Evolutionary conservation across 1,140 invertebrate species (phyloP), one percentile per base, ranked within the genome.

Genomic region (Cydia splendana): DNA sequence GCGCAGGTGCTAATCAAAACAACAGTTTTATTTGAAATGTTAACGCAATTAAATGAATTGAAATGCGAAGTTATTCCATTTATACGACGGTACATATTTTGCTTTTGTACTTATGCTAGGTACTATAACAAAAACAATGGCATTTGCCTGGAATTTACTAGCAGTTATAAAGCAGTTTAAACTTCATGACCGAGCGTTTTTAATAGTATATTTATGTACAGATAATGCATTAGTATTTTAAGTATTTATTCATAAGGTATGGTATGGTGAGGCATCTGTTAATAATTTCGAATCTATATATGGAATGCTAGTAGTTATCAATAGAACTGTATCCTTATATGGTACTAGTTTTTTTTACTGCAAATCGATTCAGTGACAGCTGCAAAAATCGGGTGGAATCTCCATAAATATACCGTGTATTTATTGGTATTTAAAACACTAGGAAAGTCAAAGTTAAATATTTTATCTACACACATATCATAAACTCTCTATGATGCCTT

Each of bases 1-100:
- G 28, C 13, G 67, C 67, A 71, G 67, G 67, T 71, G 67, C 1
- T 71, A 38, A 38, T 71, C 30, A 71, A 38, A 34, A 38, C 15
- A 69, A 34, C 34, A 34, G 34, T 71, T 71, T 12, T 12, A 7
- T 62, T 62, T 62, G 57, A 62, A 62, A 62, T 62, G 57, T 62
- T 62, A 62, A 62, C 18, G 57, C 18, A 24, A 62, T 62, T 20
- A 24, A 62, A 62, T 62, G 18, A 62, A 62, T 24, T 62, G 57
- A 24, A 62, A 24, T 62, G 57, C 57, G 57, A 24, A 62, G 57
- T 62, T 62, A 62, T 62, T 62, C 48, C 12, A n/a, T 51, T 24
- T 24, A 62, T 24, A 62, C 20, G 18, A 12, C 18, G 20, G 57
- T 24, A 20, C 5, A 62, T 62, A 62, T 10, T 62, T 12, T 62